Evolutionary conservation across 1,140 invertebrate genomes (phyloP), one percentile per base, ranked within the genome.

Genomic region (Nasonia longicornis): DNA sequence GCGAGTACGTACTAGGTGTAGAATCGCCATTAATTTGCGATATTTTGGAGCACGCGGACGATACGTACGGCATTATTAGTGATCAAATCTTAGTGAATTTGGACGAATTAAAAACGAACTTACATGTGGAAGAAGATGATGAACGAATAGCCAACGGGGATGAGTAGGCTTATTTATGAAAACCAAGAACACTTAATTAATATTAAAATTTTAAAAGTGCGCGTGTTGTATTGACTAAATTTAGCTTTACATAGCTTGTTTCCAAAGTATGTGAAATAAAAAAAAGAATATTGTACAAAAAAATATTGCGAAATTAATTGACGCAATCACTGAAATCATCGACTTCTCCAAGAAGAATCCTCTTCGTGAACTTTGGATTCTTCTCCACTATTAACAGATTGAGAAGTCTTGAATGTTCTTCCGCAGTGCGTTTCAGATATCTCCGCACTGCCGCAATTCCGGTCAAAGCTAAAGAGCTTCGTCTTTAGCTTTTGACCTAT

Each of bases 11-110:
- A 79, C 88, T 98, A 29, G 96, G 96, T 22, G 96, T 98, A 0
- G 97, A 98, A 89, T 97, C 97, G 4, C 93, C 95, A 1, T 88
- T 98, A 0, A 94, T 99, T 81, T 98, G 97, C 91, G 93, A 96
- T 86, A 94, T 98, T 77, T 89, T 98, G 64, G 93, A 94, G 14
- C 91, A 93, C 79, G 94, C 95, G 0, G 95, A 96, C 88, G 93
- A 95, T 67, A 64, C 79, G 74, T 92, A 95, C 85, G 95, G 95
- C 35, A 87, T 96, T 2, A 88, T 93, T 12, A 88, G 42, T 81
- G 89, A 90, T 38, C 86, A 88, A 81, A 85, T 84, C 22, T 83
- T 84, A 80, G 88, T 89, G 84, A 92, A 92, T 82, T 87, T 92
- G 85, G 90, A 92, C 86, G 87, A 89, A 74, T n/a, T 87, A 3